A percentile compares a stretch with the other conserved stretches of the same genome.
These are phyloP conservation scores for Salvelinus alpinus DNA, from an alignment of 2,113 vertebrate species.

Conservation along the genomic window DNA sequence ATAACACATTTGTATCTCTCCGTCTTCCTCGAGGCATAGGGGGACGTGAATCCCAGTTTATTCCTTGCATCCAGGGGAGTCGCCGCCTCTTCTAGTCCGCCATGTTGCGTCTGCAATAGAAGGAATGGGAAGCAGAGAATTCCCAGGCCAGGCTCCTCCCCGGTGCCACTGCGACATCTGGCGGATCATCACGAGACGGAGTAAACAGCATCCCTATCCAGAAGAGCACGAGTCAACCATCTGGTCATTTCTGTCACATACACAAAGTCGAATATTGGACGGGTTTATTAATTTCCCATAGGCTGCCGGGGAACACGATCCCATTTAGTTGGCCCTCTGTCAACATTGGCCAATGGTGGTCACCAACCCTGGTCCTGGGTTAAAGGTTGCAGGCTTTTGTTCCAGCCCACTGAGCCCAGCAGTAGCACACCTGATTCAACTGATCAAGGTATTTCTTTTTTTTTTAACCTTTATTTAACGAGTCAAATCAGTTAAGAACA, in stretches of 20 bases:
- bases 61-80: slow-evolving; percentile 75
- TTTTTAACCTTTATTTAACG: no score
- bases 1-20: slow-evolving; percentile 13
- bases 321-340: no score
- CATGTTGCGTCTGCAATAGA: slow-evolving; percentile 73
- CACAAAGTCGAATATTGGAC: no score
- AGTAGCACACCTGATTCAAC: no score
- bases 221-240: neutral
- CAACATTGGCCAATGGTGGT: no score
- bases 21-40: slow-evolving; percentile 30
- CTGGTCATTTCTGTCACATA: neutral
- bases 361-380: no score
- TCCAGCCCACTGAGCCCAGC: no score
- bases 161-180: slow-evolving; percentile 56
- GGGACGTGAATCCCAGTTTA: slow-evolving; percentile 61
- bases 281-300: no score
- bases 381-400: no score
- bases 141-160: slow-evolving; percentile 65
- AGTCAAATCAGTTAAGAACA: no score
- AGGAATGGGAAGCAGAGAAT: slow-evolving; percentile 74
- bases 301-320: no score
- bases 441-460: no score
- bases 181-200: slow-evolving; percentile 32
- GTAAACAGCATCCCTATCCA: neutral
- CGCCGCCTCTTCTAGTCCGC: slow-evolving; percentile 76